Evolutionary conservation across 2,797 vertebrate species (phyloP), one percentile per base, ranked within the genome.

Genomic region (Diplodus sargus): DNA sequence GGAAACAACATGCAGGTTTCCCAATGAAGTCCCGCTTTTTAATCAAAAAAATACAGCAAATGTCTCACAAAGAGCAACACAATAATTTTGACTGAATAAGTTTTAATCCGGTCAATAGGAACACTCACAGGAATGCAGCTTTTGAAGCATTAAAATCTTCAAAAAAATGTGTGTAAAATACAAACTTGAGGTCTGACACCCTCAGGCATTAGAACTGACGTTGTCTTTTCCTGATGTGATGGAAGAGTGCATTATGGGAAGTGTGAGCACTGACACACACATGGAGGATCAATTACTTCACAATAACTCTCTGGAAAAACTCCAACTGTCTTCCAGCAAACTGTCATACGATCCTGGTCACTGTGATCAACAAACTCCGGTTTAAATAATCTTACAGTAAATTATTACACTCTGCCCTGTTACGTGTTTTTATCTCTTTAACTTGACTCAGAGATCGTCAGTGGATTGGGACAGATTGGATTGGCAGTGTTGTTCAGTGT

Each of bases 251-350:
- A 63, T 65, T 59, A 48, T 65, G 49, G 70, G 70, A 72, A 16
- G 42, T 43, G 64, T 28, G 69, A 76, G 53, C 65, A 9, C 64
- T 61, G 68, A 73, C 30, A 75, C 76, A 83, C 81, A 88, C 18
- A 61, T 78, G 85, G 78, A 63, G 64, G 79, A 89, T 53, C 80
- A 60, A 87, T 89, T 78, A 86, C 4, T 4, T 20, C 66, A 73
- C 28, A 47, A 57, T n/a, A 51, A 57, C 54, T 67, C 48, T 20
- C 47, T 64, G 58, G 49, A 48, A 70, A 83, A 76, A 12, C 34
- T 18, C 43, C 80, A 78, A 74, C 39, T 61, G 23, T 70, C 69
- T 56, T 15, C 62, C 71, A 43, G 54, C 39, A 39, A 52, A 48
- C 53, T 70, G 66, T 23, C 77, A 84, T 2, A 16, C n/a, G 48